A percentile compares a stretch with the other conserved stretches of the same genome.
phyloP scores from a whole-genome alignment of 2,888 invertebrate species.

The Drosophila colorata region DNA sequence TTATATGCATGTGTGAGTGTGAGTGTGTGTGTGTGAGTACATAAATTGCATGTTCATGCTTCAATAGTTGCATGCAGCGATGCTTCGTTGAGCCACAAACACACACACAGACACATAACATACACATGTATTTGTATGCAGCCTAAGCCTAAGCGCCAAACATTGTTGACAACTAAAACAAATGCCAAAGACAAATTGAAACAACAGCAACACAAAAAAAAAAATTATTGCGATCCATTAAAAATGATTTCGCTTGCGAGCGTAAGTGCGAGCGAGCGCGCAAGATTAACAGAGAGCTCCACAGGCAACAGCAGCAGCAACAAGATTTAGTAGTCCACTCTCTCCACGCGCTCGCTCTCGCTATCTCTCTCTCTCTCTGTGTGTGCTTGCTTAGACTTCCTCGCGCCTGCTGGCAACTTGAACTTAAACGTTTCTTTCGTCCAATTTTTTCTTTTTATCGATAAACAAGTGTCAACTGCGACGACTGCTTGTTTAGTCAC shows the following conservation, averaged over 20 bases:
- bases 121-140: slow-evolving; percentile 19
- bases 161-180: slow-evolving; percentile 75
- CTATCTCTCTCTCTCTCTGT: background rate
- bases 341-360: slow-evolving; percentile 1
- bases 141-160: slow-evolving; percentile 62
- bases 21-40: slow-evolving; percentile 43
- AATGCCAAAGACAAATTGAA: slow-evolving; percentile 42
- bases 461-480: slow-evolving; percentile 38
- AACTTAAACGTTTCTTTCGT: slow-evolving; percentile 19
- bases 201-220: slow-evolving; percentile 31
- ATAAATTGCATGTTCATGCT: slow-evolving; percentile 80
- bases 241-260: slow-evolving; percentile 49
- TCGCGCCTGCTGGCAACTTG: slow-evolving; percentile 31
- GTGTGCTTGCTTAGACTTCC: slow-evolving; percentile 21
- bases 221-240: slow-evolving; percentile 55
- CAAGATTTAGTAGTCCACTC: slow-evolving; percentile 37
- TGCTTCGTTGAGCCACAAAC: slow-evolving; percentile 28
- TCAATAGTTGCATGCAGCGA: slow-evolving; percentile 75
- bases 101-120: slow-evolving; percentile 1
- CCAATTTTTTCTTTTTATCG: slow-evolving; percentile 15
- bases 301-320: slow-evolving; percentile 18
- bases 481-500: slow-evolving; percentile 12
- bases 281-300: slow-evolving; percentile 17
- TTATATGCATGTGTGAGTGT: slow-evolving; percentile 20
- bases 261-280: slow-evolving; percentile 22